A percentile compares a stretch with the other conserved stretches of the same genome.
phyloP scores from a whole-genome alignment of 2,113 vertebrate genomes.

The Semicossyphus pulcher region DNA sequence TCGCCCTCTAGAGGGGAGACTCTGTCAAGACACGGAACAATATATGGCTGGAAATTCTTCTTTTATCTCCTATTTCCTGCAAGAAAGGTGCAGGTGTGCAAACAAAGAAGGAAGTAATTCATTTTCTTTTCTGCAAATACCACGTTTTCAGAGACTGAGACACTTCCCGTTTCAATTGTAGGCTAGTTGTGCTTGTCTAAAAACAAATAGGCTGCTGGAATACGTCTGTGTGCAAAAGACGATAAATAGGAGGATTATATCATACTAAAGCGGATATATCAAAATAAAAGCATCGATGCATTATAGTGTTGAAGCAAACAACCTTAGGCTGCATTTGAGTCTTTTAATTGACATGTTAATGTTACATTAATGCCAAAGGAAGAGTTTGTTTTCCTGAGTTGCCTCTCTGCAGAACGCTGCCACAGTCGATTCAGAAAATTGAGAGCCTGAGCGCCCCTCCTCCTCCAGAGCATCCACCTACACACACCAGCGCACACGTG shows the following conservation, averaged over 20 bases:
- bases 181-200: no score
- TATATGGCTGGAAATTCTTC: not conserved
- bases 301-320: not conserved
- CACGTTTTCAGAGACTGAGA: no score
- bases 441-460: slow-evolving; percentile 23
- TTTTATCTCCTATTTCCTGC: not conserved
- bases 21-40: slow-evolving; percentile 14
- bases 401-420: slow-evolving; percentile 7
- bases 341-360: not conserved
- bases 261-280: not conserved
- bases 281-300: not conserved
- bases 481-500: slow-evolving; percentile 56
- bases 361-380: not conserved
- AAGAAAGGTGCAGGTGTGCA: not conserved
- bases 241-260: no score
- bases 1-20: slow-evolving; percentile 63
- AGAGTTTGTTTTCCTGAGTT: not conserved
- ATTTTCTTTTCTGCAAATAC: no score
- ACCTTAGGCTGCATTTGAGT: not conserved
- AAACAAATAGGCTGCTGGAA: no score
- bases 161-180: no score
- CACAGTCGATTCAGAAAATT: slow-evolving; percentile 48
- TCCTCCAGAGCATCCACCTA: slow-evolving; percentile 37
- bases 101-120: no score
- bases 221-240: no score